A percentile compares a stretch with the other conserved stretches of the same genome.
Conservation (phyloP, 2,797 vertebrate species). For the Bradypodion pumilum region DNA sequence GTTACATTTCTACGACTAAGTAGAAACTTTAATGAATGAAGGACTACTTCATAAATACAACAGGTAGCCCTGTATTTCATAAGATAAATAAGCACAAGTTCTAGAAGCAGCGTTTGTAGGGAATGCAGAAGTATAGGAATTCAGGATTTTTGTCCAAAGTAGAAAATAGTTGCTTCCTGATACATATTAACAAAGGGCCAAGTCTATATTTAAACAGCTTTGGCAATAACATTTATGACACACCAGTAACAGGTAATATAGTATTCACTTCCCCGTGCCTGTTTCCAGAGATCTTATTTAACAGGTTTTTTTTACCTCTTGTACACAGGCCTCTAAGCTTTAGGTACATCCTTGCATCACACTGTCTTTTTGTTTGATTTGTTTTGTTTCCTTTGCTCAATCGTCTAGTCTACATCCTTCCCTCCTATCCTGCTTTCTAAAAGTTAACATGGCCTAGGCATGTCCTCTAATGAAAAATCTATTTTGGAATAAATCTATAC, state of each 20-base stretch:
- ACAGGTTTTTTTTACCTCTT: background rate
- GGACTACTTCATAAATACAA: no score
- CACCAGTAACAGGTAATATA: background rate
- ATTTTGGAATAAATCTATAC: background rate
- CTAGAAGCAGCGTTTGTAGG: no score
- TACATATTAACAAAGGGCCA: background rate
- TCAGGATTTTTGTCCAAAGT: background rate
- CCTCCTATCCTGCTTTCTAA: background rate
- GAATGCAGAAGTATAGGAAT: background rate
- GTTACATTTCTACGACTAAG: no score
- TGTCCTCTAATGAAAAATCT: background rate
- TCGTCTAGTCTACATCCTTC: background rate
- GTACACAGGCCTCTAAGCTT: background rate
- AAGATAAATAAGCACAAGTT: no score
- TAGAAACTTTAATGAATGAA: no score
- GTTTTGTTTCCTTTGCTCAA: background rate
- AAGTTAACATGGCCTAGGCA: background rate
- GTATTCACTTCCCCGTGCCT: background rate
- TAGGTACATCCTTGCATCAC: background rate
- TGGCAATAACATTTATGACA: background rate
- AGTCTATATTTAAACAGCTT: background rate
- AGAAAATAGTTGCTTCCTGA: background rate
- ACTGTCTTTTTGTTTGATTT: background rate
- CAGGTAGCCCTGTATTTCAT: no score
- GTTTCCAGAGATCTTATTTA: background rate